Base-by-base conservation (phyloP, 2,113 vertebrate genomes). In the Thermophis baileyi region DNA sequence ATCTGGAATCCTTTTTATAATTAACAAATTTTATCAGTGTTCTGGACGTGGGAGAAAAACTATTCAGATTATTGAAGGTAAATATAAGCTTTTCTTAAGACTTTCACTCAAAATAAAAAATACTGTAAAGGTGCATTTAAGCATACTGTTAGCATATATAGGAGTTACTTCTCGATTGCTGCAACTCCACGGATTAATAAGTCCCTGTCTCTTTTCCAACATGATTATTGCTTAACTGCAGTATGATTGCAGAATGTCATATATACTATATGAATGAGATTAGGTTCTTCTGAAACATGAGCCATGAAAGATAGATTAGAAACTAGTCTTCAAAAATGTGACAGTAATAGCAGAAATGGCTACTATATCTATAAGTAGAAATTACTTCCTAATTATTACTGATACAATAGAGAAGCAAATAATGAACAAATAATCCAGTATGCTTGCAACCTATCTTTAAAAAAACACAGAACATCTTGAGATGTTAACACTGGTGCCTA, bases 241-340 rank as follows among this genome's bases (percentile, higher is more conserved):
- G n/a, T n/a, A n/a, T n/a, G n/a, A n/a, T n/a, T n/a, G n/a, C n/a
- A n/a, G n/a, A n/a, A n/a, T n/a, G n/a, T n/a, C n/a, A n/a, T n/a
- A n/a, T n/a, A n/a, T n/a, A n/a, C n/a, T n/a, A n/a, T n/a, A n/a
- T n/a, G n/a, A n/a, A n/a, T n/a, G n/a, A n/a, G n/a, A n/a, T n/a
- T n/a, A n/a, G n/a, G n/a, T n/a, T n/a, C n/a, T n/a, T n/a, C n/a
- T n/a, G n/a, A n/a, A n/a, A n/a, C n/a, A 30, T 0, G 0, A 0
- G 55, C 85, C 3, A 30, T 74, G 47, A 49, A 14, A 57, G 14
- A 0, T 1, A 35, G 94, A 94, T 53, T 89, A 0, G 0, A 44
- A 47, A 40, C 20, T 24, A 53, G 9, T 40, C n/a, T 86, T 87
- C 51, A 57, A 22, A 91, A 87, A 47, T 87, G 25, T 60, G 40